Conservation (phyloP, 1,140 invertebrate species). For the Scaptodrosophila lebanonensis region DNA sequence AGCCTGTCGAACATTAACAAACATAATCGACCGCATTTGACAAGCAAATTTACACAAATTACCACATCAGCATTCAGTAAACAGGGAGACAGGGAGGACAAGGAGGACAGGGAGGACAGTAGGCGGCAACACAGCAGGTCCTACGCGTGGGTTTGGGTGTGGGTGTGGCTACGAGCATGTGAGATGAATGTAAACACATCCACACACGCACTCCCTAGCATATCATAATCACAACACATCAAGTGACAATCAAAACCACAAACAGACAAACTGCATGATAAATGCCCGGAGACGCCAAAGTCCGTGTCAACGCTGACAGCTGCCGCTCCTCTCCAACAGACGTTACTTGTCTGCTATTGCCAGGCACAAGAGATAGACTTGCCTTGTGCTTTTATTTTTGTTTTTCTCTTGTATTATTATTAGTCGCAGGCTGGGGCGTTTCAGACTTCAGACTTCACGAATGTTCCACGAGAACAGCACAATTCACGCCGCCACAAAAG, state of each 20-base stretch:
- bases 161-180: slow-evolving; percentile 9
- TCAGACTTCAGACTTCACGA: too few species aligned
- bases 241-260: slow-evolving; percentile 75
- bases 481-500: too few species aligned
- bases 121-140: too few species aligned
- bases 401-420: too few species aligned
- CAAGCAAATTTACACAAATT: slow-evolving; percentile 72
- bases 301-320: too few species aligned
- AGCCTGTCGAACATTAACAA: slow-evolving; percentile 42
- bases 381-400: too few species aligned
- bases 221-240: slow-evolving; percentile 73
- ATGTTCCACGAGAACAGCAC: too few species aligned
- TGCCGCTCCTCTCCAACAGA: neutral
- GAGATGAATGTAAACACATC: slow-evolving; percentile 12
- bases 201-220: slow-evolving; percentile 11
- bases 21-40: slow-evolving; percentile 65
- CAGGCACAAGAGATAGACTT: too few species aligned
- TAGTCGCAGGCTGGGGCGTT: too few species aligned
- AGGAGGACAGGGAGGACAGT: too few species aligned
- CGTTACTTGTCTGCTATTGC: slow-evolving; percentile 45
- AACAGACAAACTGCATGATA: slow-evolving; percentile 69
- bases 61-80: slow-evolving; percentile 41
- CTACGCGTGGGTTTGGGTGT: slow-evolving; percentile 8
- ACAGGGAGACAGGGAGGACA: neutral
- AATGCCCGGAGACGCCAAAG: slow-evolving; percentile 10